Base-by-base conservation (phyloP, 1,140 invertebrate genomes). In the Pseudomyrmex concolor region DNA sequence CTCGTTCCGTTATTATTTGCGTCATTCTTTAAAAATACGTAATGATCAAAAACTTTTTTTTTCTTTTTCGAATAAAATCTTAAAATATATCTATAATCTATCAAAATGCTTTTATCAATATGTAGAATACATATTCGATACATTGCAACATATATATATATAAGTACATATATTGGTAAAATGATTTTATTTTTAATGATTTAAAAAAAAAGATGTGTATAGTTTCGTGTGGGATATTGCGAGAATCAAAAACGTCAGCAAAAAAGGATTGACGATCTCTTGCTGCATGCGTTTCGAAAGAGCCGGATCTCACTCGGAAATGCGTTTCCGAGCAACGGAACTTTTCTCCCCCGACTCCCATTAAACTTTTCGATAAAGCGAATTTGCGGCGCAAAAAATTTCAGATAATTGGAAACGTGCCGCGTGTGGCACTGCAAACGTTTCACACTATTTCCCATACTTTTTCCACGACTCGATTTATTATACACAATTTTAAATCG, bases 321-420 rank as follows among this genome's bases (percentile, higher is more conserved):
- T 70, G 64, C 64, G 43, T 78, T 78, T 70, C 15, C 74, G 51
- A 78, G 34, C 63, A 34, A 48, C 76, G 43, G 43, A 70, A 78
- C 76, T 78, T 78, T 70, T 5, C 19, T 78, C 48, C 2, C 13
- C 43, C 19, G 54, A 70, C 64, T 78, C 50, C 43, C 54, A 59
- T 57, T 57, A 57, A 70, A 78, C 64, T 78, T 78, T 59, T 78
- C 74, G 64, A 78, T 78, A 70, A 68, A 78, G 43, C 66, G 66
- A 70, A 59, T 80, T 70, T 45, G 66, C 43, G 22, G 66, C 12
- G 22, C 43, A 80, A 71, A 80, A 80, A 71, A 77, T 71, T 80
- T 80, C 76, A 80, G 54, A 59, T 80, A 80, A 80, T 80, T 80
- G 76, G 66, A 80, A 71, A 80, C 76, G 76, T 71, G 76, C 76